Evolutionary conservation across 2,888 invertebrate genomes (phyloP).

Genomic region (Lingula anatina): DNA sequence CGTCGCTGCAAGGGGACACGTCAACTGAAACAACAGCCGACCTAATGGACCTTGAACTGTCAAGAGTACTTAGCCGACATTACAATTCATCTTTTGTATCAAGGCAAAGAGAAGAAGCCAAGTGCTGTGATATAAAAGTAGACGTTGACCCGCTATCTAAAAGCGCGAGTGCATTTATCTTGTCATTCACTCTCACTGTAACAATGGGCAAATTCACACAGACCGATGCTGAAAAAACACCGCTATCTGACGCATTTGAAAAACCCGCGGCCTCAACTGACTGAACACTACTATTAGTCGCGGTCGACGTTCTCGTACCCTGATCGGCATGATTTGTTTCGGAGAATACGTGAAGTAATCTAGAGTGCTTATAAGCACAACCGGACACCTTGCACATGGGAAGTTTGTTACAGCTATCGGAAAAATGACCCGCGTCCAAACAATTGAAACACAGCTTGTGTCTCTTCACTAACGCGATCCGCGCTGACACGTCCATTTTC

Average conservation of each 20-base stretch:
- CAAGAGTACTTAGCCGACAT: no score
- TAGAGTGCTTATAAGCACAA: background rate
- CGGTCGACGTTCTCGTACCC: background rate
- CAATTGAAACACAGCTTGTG: background rate
- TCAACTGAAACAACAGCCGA: no score
- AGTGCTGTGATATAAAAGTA: no score
- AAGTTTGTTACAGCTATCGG: background rate
- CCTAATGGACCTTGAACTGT: no score
- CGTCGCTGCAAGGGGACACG: background rate
- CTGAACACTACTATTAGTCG: background rate
- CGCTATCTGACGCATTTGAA: background rate
- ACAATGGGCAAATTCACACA: background rate
- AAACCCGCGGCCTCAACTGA: background rate
- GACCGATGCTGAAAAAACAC: background rate
- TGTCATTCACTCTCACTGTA: background rate
- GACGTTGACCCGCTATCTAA: background rate
- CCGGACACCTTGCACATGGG: background rate
- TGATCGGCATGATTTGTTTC: background rate
- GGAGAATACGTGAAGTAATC: no score
- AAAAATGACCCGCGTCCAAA: background rate
- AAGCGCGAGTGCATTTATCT: background rate
- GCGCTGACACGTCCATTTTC: background rate
- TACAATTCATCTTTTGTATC: no score
- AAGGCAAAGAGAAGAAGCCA: no score
- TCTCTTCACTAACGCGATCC: background rate